Evolutionary conservation across 2,797 vertebrate genomes (phyloP).

Genomic region (Chelon labrosus): DNA sequence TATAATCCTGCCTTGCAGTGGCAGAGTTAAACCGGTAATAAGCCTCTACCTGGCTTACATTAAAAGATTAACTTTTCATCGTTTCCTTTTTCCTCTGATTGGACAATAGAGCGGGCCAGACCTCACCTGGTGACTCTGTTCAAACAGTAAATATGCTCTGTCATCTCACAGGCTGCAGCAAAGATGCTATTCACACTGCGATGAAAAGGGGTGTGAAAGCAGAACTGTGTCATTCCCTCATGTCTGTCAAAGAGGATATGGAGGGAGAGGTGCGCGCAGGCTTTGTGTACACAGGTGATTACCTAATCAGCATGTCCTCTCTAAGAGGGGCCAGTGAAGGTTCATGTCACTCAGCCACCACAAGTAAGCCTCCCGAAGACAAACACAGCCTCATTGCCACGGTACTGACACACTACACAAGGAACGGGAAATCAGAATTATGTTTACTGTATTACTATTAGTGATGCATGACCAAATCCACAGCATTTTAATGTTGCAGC

Average conservation of each 20-base stretch:
- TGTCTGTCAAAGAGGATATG: constrained; percentile 78
- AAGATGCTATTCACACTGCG: constrained; percentile 71
- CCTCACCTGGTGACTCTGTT: constrained; percentile 76
- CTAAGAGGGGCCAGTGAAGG: constrained; percentile 79
- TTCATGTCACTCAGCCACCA: constrained; percentile 83
- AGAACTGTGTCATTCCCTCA: constrained; percentile 71
- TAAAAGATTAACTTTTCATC: constrained; percentile 84
- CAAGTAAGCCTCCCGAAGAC: constrained; percentile 61
- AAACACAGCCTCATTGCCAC: constrained; percentile 70
- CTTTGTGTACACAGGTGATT: constrained; percentile 88
- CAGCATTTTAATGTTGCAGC: too few species aligned
- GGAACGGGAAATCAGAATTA: not conserved
- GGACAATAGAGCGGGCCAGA: constrained; percentile 58
- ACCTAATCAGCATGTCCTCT: constrained; percentile 84
- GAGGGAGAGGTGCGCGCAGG: constrained; percentile 56
- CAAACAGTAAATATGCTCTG: constrained; percentile 74
- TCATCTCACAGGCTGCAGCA: constrained; percentile 63
- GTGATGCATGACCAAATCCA: too few species aligned
- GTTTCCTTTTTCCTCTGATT: constrained; percentile 56
- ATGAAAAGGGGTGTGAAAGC: constrained; percentile 81
- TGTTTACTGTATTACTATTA: too few species aligned
- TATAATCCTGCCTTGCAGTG: constrained; percentile 24
- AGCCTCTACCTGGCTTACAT: constrained; percentile 70
- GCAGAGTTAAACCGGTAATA: constrained; percentile 55
- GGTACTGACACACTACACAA: constrained; percentile 61